Percentiles rank a stretch among this genome's conserved stretches.
phyloP scores from a whole-genome alignment of 2,113 vertebrate species.

The Patagioenas fasciata region DNA sequence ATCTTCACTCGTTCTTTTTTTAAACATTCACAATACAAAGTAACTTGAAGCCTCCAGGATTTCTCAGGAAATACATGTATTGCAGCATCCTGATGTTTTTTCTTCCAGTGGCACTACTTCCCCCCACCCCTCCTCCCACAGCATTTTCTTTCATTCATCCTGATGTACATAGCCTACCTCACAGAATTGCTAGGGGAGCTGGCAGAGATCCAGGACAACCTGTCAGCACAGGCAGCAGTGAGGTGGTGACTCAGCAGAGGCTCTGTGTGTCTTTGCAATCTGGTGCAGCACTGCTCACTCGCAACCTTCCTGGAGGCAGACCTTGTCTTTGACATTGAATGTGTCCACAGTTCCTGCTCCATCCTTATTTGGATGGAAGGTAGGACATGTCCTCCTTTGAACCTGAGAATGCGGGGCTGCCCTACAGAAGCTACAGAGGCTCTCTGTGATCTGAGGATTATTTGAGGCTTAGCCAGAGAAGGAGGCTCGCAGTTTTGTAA shows the following conservation, averaged over 20 bases:
- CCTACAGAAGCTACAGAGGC: neutral
- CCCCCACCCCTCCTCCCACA: too few species aligned
- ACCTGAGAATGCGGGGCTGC: neutral
- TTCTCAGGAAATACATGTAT: neutral
- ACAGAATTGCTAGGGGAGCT: neutral
- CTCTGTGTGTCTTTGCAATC: neutral
- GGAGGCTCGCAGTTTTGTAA: neutral
- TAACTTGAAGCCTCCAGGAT: neutral
- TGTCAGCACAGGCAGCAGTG: conserved; percentile 7
- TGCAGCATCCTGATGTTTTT: neutral
- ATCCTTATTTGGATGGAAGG: neutral
- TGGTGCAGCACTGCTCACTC: neutral
- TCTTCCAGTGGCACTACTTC: neutral
- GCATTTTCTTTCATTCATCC: neutral
- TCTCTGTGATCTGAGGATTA: neutral
- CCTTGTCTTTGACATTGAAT: neutral
- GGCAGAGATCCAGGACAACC: conserved; percentile 1
- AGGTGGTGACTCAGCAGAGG: conserved; percentile 62
- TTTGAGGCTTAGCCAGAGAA: neutral
- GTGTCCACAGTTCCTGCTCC: neutral
- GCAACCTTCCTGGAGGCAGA: neutral
- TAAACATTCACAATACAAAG: neutral
- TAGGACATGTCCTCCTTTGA: neutral
- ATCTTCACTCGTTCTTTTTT: neutral
- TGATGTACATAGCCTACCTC: neutral